Base-by-base conservation (phyloP, 2,113 vertebrate genomes). In the human (Homo sapiens) region DNA sequence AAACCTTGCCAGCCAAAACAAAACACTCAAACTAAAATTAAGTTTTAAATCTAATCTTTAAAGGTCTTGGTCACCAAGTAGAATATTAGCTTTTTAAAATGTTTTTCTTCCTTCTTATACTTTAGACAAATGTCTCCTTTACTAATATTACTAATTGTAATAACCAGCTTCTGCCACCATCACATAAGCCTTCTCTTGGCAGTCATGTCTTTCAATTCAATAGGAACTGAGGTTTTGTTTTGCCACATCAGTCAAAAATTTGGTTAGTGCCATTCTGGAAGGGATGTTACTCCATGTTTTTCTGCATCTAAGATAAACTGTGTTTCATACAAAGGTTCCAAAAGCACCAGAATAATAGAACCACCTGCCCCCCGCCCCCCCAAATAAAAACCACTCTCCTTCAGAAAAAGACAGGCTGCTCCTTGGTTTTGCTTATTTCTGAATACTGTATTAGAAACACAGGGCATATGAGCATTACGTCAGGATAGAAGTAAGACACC, bases 401-500 rank as follows among this genome's bases (percentile, higher is more conserved):
- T 81, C 89, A 94, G n/a, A 96, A 94, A 81, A 81, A 81, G 27
- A 89, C 11, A 90, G 40, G 38, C 64, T 79, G 3, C 85, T 97
- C 96, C 66, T 88, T 57, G 75, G 78, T 96, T 98, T 97, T 98
- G 95, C 97, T 98, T 93, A 81, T 94, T 94, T 98, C 91, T 93
- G 35, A 97, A 95, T 94, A 98, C 92, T 91, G 5, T 1, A 88
- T 93, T 94, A 98, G 96, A 98, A 92, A 23, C 10, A 96, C 0
- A 96, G 93, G 40, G 1, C 43, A 85, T 59, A 81, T 35, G 35
- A 96, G 85, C 55, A 93, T 4, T 20, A 57, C 17, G 70, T 35
- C 45, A 92, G 61, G 59, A 96, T 8, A 95, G 55, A 96, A 45
- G 45, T 45, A 45, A 96, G 96, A 89, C 81, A 89, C 75, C 96